These are phyloP conservation scores for Tachystola acroxantha DNA, from an alignment of 2,888 invertebrate species.

Conservation along the genomic window DNA sequence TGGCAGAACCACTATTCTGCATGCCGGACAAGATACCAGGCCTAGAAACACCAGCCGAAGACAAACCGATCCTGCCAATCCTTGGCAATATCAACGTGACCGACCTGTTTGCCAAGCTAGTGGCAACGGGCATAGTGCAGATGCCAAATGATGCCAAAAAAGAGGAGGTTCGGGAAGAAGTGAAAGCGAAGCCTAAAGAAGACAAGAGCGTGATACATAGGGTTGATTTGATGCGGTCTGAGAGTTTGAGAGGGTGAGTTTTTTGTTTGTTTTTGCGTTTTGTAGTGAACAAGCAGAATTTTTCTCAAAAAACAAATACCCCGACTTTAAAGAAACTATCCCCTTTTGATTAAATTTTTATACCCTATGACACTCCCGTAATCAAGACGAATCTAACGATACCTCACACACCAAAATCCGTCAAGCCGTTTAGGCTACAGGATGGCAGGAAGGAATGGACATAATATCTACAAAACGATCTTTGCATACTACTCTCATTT, in stretches of 20 bases:
- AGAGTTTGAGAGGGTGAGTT: constrained; percentile 85
- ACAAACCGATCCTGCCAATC: constrained; percentile 44
- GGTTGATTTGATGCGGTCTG: constrained; percentile 83
- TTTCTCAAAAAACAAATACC: too few relatives aligned
- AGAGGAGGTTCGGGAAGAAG: constrained; percentile 34
- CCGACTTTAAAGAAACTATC: too few relatives aligned
- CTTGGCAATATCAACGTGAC: constrained; percentile 82
- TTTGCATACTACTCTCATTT: too few relatives aligned
- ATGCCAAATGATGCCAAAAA: constrained; percentile 32
- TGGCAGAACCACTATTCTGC: constrained; percentile 58
- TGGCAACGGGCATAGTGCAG: constrained; percentile 82
- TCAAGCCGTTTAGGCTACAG: too few relatives aligned
- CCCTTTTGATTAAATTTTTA: too few relatives aligned
- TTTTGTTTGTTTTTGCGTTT: too few relatives aligned
- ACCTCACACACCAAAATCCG: too few relatives aligned
- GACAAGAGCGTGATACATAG: constrained; percentile 72
- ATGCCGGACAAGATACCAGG: constrained; percentile 57
- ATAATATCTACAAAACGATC: too few relatives aligned
- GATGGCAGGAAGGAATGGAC: too few relatives aligned
- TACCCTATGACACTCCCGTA: too few relatives aligned
- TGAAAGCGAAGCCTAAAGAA: constrained; percentile 39
- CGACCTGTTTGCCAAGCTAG: constrained; percentile 90
- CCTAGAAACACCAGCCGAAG: constrained; percentile 46
- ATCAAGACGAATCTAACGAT: too few relatives aligned
- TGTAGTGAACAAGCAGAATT: not conserved